phyloP scores from a whole-genome alignment of 30 jellyfish, hydroid and myxozoan species.

The Haliclystus octoradiatus region DNA sequence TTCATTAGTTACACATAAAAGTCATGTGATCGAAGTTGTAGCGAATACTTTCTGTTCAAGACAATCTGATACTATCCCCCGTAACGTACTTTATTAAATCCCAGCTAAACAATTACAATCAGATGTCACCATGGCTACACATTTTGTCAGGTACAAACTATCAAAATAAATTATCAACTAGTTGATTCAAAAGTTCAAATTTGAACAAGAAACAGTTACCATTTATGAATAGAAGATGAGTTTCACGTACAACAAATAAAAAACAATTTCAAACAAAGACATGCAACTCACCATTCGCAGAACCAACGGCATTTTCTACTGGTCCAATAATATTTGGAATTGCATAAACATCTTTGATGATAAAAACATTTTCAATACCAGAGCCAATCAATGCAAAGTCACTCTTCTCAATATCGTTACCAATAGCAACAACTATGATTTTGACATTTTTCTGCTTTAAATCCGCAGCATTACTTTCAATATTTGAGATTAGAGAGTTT shows the following conservation, averaged over 20 bases:
- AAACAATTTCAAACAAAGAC: background rate
- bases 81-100: no score
- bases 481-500: no score
- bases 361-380: constrained; percentile 8
- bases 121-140: no score
- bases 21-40: no score
- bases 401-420: constrained; percentile 20
- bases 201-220: background rate
- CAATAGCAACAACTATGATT: constrained; percentile 32
- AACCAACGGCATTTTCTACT: constrained; percentile 18
- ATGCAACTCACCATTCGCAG: constrained; percentile 6
- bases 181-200: no score
- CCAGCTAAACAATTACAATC: no score
- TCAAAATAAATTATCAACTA: no score
- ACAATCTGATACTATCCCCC: no score
- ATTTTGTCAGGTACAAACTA: no score
- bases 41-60: no score
- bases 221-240: background rate
- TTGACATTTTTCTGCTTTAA: constrained; percentile 19
- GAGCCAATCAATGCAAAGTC: constrained; percentile 11
- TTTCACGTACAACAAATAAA: background rate
- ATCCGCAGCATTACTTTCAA: background rate
- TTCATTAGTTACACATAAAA: no score
- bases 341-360: constrained; percentile 13
- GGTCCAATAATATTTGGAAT: constrained; percentile 10